These are phyloP conservation scores for Setophaga kirtlandii DNA, from an alignment of 2,113 vertebrate species.

Conservation along the genomic window DNA sequence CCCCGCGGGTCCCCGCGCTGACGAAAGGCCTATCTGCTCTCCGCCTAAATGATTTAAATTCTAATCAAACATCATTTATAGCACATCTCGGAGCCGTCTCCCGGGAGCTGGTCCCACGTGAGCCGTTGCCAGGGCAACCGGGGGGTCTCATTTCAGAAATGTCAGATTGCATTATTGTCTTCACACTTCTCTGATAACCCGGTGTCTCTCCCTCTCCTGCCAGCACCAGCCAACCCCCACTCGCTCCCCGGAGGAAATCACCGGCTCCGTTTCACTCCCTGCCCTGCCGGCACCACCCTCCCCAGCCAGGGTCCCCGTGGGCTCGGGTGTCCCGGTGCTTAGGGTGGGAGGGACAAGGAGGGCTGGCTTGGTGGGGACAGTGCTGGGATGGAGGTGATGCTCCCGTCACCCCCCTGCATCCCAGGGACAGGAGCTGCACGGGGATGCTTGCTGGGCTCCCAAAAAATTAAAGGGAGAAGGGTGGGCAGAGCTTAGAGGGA, in stretches of 20 bases:
- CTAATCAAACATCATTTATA: conserved; percentile 99
- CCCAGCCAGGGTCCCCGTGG: background rate
- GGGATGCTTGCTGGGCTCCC: background rate
- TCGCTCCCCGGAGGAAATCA: conserved; percentile 5
- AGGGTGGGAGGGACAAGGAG: conserved; percentile 58
- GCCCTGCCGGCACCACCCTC: background rate
- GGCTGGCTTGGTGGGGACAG: conserved; percentile 43
- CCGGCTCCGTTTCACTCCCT: background rate
- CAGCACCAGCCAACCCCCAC: background rate
- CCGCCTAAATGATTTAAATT: conserved; percentile 95
- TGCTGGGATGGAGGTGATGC: background rate
- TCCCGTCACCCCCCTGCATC: background rate
- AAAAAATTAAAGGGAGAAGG: fast-evolving
- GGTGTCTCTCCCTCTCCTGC: conserved; percentile 73
- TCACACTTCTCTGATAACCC: conserved; percentile 96
- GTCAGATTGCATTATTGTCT: conserved; percentile 99
- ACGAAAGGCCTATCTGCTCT: conserved; percentile 87
- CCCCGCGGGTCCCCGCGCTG: conserved; percentile 73
- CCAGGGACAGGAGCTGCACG: background rate
- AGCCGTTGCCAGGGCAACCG: conserved; percentile 96
- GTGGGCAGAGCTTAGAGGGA: background rate
- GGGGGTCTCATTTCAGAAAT: conserved; percentile 99
- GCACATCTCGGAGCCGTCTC: conserved; percentile 88
- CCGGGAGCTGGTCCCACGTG: conserved; percentile 87
- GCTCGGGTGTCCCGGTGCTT: background rate